A percentile compares a stretch with the other conserved stretches of the same genome.
These are phyloP conservation scores for Chloroclysta siterata DNA, from an alignment of 2,888 invertebrate genomes.

Conservation along the genomic window DNA sequence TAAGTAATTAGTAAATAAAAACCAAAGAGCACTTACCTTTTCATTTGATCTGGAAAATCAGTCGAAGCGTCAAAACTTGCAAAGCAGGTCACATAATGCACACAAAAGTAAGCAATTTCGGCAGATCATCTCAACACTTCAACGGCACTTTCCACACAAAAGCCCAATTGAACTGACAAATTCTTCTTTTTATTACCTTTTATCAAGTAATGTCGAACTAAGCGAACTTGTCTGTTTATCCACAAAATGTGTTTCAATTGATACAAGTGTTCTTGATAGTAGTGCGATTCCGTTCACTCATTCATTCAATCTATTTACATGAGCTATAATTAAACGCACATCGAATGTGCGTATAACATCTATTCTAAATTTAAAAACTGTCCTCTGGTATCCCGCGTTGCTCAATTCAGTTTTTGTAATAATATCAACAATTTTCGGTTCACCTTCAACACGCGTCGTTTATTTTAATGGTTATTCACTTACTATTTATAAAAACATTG, in stretches of 20 bases:
- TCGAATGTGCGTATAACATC: constrained; percentile 53
- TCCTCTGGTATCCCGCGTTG: constrained; percentile 28
- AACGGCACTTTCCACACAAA: constrained; percentile 9
- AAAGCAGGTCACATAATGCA: constrained; percentile 20
- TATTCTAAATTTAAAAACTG: constrained; percentile 39
- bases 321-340: constrained; percentile 57
- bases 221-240: not conserved
- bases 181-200: constrained; percentile 5
- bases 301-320: constrained; percentile 60
- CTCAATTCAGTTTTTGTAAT: constrained; percentile 8
- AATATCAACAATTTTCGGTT: constrained; percentile 31
- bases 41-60: constrained; percentile 41
- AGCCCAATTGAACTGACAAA: not conserved
- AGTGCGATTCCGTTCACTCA: constrained; percentile 25
- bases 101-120: constrained; percentile 6
- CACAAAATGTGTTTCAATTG: constrained; percentile 29
- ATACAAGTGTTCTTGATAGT: constrained; percentile 27
- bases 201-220: not conserved
- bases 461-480: constrained; percentile 4
- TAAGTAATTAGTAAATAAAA: not conserved
- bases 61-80: constrained; percentile 21
- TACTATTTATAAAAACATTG: not conserved
- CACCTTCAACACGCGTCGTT: constrained; percentile 29
- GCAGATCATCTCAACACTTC: constrained; percentile 21
- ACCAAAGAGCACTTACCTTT: constrained; percentile 23